Conservation (phyloP, 30 jellyfish, hydroid and myxozoan species). For the Chrysaora quinquecirrha region DNA sequence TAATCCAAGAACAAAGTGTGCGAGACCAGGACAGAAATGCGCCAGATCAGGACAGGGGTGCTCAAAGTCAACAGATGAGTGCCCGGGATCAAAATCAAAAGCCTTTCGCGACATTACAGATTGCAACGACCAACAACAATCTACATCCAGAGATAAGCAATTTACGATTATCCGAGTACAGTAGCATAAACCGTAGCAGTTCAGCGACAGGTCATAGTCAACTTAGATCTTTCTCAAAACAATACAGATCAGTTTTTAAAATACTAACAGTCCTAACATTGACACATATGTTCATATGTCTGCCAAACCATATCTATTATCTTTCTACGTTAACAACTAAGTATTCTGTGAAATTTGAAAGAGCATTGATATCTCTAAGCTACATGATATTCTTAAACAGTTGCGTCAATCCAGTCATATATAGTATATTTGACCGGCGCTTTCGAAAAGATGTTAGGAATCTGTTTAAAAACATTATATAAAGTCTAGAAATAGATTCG, state of each 20-base stretch:
- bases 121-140: neutral
- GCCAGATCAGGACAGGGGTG: too few relatives aligned
- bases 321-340: neutral
- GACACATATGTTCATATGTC: neutral
- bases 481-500: neutral
- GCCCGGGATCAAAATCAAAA: too few relatives aligned
- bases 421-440: neutral
- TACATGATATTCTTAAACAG: neutral
- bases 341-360: neutral
- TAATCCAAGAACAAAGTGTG: too few relatives aligned
- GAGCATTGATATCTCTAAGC: neutral
- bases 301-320: constrained; percentile 1
- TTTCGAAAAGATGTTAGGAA: neutral
- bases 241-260: neutral
- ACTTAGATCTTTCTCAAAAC: neutral
- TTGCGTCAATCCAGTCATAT: neutral
- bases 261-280: neutral
- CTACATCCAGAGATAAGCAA: neutral
- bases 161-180: neutral
- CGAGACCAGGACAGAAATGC: too few relatives aligned
- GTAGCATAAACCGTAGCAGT: neutral
- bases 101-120: too few relatives aligned
- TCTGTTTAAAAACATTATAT: neutral
- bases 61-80: too few relatives aligned
- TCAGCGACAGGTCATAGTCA: neutral